Evolutionary conservation across 2,888 invertebrate genomes (phyloP), one percentile per base, ranked within the genome.

Genomic region (Oscheius onirici): DNA sequence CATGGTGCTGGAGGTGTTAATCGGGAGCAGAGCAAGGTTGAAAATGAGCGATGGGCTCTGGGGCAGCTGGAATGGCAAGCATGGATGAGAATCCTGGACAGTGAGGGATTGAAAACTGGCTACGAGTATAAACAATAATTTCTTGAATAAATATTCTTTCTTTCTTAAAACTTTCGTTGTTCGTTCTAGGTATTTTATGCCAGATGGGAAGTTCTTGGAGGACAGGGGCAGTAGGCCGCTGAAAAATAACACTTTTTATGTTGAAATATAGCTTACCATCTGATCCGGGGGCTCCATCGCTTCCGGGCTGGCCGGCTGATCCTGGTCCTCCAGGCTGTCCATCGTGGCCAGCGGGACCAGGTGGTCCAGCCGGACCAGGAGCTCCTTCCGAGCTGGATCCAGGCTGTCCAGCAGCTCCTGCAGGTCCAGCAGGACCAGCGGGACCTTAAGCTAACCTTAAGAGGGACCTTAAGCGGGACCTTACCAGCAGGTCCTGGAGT

Each of bases 31-130:
- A 73, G 75, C 55, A 74, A 74, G 43, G 81, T 75, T 20, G 58
- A 71, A 20, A 51, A 69, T 44, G 69, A 52, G 13, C 46, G 84
- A 80, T 86, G 85, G 83, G 71, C 77, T 34, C 73, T 82, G 43
- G 90, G 90, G 44, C 90, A 90, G 77, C 80, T 90, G 67, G 90
- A 90, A 80, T 90, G 90, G 87, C 90, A 90, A 77, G 89, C 90
- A 2, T 87, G 88, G 80, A 90, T 90, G 90, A 86, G 90, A 68
- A 86, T 87, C 58, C 82, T 90, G 26, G 90, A 90, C 54, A 57
- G 71, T 43, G 49, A 63, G 57, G 76, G 41, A 13, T 41, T 58
- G 8, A n/a, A 58, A n/a, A 58, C 58, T 40, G 58, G 58, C 40
- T 58, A 58, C 20, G 2, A 41, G n/a, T 40, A 58, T 41, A 46